These are phyloP conservation scores for Ischnura elegans DNA, from an alignment of 2,888 invertebrate genomes.

Conservation along the genomic window DNA sequence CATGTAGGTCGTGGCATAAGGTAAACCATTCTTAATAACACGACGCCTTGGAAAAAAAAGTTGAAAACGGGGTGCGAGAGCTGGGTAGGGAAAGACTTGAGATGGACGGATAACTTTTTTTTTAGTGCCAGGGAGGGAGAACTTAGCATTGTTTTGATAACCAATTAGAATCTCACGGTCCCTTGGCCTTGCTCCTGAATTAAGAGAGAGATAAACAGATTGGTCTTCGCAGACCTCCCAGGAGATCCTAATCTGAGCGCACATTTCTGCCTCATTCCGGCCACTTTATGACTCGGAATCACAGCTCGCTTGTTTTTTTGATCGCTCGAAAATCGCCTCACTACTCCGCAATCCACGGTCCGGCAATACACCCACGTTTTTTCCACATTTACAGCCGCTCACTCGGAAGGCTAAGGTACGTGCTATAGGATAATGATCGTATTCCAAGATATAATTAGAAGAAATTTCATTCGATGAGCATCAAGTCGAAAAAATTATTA, in stretches of 20 bases:
- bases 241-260: constrained; percentile 38
- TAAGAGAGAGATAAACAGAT: background rate
- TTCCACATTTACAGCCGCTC: background rate
- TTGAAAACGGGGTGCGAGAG: background rate
- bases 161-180: constrained; percentile 55
- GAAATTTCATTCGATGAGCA: background rate
- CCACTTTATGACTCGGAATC: constrained; percentile 56
- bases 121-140: background rate
- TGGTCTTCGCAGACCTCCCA: constrained; percentile 28
- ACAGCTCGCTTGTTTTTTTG: constrained; percentile 18
- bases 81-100: background rate
- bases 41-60: background rate
- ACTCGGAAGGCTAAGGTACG: background rate
- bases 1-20: background rate
- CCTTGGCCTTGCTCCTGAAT: constrained; percentile 29
- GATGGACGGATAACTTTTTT: background rate
- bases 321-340: constrained; percentile 39
- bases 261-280: constrained; percentile 14
- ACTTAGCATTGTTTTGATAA: constrained; percentile 14
- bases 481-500: background rate
- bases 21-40: background rate
- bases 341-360: background rate
- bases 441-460: background rate
- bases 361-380: background rate
- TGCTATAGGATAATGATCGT: background rate